Base-by-base conservation (phyloP, 2,113 vertebrate species). In the Cathartes aura region DNA sequence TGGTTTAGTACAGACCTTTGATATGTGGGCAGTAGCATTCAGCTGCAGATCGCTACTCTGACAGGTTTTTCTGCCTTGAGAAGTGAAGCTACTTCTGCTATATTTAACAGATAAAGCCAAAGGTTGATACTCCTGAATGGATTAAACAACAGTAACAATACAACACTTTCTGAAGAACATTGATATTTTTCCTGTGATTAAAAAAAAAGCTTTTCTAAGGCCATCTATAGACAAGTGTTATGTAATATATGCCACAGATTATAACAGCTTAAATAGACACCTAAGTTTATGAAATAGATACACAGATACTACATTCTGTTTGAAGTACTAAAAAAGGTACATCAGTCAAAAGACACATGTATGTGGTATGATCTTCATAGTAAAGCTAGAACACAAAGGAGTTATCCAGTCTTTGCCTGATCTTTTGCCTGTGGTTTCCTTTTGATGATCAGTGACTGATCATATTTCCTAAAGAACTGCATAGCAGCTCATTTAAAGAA, bases 11-110 rank as follows among this genome's bases (percentile, higher is more conserved):
- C 12, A 80, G 40, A 30, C 6, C 15, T 38, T 8, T 58, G 53
- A 19, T 40, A 53, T 0, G 0, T 4, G 5, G 19, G 9, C 30
- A 60, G 21, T 9, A 45, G 26, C 2, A 0, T 56, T 58, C 53
- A 62, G 27, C 34, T 91, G 45, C 58, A 66, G 53, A 11, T 52
- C 3, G 6, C 34, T 52, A 34, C 32, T 85, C 29, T 68, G 34
- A 13, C 12, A 56, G 12, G 6, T 8, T 80, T 80, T 89, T 70
- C 36, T 73, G 4, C 13, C 23, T 56, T 40, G 20, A 82, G 32
- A 68, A 82, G 15, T 26, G 12, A 72, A 73, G n/a, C 15, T 73
- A 34, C 6, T 76, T 81, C 11, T 53, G 24, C 58, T 68, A 2
- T 36, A 36, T 70, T 58, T 81, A 80, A 60, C 20, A 75, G n/a